Evolutionary conservation across 2,113 vertebrate species (phyloP).

Genomic region (Machaerirhynchus nigripectus): DNA sequence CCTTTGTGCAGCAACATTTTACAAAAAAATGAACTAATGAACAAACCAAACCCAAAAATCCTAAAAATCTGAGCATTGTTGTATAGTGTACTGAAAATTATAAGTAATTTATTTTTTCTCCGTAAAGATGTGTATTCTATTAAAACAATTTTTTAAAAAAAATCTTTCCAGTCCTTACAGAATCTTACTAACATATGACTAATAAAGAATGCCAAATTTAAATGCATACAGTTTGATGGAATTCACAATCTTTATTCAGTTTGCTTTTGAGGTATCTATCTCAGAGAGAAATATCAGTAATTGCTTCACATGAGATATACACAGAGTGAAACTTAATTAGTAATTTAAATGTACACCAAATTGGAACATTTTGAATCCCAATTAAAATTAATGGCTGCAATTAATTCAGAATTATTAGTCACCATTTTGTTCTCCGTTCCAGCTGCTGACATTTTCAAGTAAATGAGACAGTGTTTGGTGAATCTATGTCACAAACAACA

Average conservation of each 20-base stretch:
- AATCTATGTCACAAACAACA: constrained; percentile 12
- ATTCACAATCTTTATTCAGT: neutral
- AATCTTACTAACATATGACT: neutral
- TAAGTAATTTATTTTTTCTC: neutral
- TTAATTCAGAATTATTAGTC: constrained; percentile 62
- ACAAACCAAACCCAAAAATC: neutral
- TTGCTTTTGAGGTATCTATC: constrained; percentile 1
- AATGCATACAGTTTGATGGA: neutral
- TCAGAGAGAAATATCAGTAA: neutral
- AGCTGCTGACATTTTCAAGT: constrained; percentile 62
- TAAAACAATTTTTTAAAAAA: neutral
- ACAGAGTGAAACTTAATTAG: constrained; percentile 48
- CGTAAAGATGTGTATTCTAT: neutral
- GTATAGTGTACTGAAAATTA: neutral
- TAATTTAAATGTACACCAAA: constrained; percentile 59
- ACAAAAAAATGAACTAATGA: neutral
- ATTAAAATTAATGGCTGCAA: constrained; percentile 64
- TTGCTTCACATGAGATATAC: constrained; percentile 10
- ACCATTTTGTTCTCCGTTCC: constrained; percentile 26
- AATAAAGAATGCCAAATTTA: neutral
- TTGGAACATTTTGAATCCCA: constrained; percentile 51
- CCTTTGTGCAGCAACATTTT: neutral
- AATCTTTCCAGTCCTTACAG: neutral
- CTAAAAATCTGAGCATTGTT: neutral
- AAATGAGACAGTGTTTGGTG: constrained; percentile 9